Base-by-base conservation (phyloP, 2,888 invertebrate species). In the Dasysyrphus tricinctus region DNA sequence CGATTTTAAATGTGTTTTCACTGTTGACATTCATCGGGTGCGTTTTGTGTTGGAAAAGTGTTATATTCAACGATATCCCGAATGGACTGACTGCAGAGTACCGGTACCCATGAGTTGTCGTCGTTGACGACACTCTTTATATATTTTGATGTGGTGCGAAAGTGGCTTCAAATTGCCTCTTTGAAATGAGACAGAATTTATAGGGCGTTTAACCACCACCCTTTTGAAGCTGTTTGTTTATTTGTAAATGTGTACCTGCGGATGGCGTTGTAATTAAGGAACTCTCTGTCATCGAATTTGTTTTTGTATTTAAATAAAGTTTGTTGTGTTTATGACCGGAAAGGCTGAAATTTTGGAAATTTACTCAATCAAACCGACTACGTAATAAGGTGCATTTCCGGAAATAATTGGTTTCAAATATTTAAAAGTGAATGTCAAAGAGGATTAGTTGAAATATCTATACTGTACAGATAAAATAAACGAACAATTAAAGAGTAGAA, bases 71-170 rank as follows among this genome's bases (percentile, higher is more conserved):
- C 9, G 51, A 39, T 14, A 54, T 24, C 5, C 12, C 5, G 37
- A 16, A 16, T n/a, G 37, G 29, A 5, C 4, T 37, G 32, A 14
- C 29, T 29, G 65, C 39, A 34, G 14, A 57, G 16, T 37, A 57
- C n/a, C 49, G 70, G 29, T 61, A 32, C n/a, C 49, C 63, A 39
- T 61, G 39, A 63, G 34, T 57, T 16, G 34, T 16, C 34, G 56
- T 34, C 34, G 24, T 29, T 44, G 63, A 54, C 54, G 79, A 78
- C 59, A 82, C 49, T 63, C 34, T 49, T 49, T 34, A 37, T 57
- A 75, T 80, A 72, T 84, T 84, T 84, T 84, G 80, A 77, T 85
- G 85, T 81, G 81, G 77, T 85, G 85, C 77, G 81, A 85, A 85
- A 85, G 81, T 85, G 69, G 77, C 69, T 81, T 77, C 72, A 85